phyloP scores from a whole-genome alignment of 2,797 vertebrate species.

The Podarcis lilfordi region DNA sequence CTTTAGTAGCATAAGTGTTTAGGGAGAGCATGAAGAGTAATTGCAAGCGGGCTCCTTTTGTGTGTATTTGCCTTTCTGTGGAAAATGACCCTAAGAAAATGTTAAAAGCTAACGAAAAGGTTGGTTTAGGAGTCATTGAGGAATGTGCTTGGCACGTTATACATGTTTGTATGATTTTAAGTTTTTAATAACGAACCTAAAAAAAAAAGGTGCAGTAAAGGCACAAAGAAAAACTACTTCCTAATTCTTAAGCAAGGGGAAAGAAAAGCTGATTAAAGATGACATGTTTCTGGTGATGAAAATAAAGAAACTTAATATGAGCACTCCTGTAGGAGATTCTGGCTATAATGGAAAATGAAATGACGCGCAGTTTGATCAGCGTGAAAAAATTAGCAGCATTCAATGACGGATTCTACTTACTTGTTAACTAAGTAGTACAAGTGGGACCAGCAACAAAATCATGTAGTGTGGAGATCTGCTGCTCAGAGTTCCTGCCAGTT shows the following conservation, averaged over 20 bases:
- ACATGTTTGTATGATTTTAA: slow-evolving; percentile 70
- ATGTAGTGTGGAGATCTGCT: too few species aligned
- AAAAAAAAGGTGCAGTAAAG: slow-evolving; percentile 71
- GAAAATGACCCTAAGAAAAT: slow-evolving; percentile 78
- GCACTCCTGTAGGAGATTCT: slow-evolving; percentile 75
- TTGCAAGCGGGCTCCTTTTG: slow-evolving; percentile 68
- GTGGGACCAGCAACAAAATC: too few species aligned
- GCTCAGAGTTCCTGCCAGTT: too few species aligned
- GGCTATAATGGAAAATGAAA: slow-evolving; percentile 78
- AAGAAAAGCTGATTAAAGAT: slow-evolving; percentile 76
- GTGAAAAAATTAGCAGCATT: slow-evolving; percentile 78
- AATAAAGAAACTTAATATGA: slow-evolving; percentile 71
- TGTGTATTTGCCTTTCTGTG: slow-evolving; percentile 62
- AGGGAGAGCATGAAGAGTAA: slow-evolving; percentile 80
- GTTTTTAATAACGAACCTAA: slow-evolving; percentile 70
- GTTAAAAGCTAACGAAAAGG: slow-evolving; percentile 71
- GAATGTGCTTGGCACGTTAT: slow-evolving; percentile 72
- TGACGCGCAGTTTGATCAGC: slow-evolving; percentile 78
- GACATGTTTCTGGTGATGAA: slow-evolving; percentile 71
- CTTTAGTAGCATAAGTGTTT: slow-evolving; percentile 83
- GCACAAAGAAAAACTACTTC: slow-evolving; percentile 58
- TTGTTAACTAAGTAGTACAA: too few species aligned
- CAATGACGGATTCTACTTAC: slow-evolving; percentile 74
- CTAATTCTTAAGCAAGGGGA: slow-evolving; percentile 73
- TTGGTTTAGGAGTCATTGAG: slow-evolving; percentile 71